Base-by-base conservation (phyloP, 1,140 invertebrate genomes). In the Tetramorium alpestre region DNA sequence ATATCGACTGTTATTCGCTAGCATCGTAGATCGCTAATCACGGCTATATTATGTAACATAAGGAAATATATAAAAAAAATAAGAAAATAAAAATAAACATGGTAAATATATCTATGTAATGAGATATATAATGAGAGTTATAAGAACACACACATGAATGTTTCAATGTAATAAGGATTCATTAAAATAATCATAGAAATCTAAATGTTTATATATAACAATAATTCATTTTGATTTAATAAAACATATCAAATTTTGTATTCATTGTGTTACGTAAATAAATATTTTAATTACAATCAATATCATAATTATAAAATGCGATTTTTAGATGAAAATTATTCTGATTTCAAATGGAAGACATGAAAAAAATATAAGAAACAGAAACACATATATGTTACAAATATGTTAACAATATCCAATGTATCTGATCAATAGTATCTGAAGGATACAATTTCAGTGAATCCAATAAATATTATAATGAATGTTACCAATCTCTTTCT, bases 391-490 rank as follows among this genome's bases (percentile, higher is more conserved):
- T 47, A 6, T n/a, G n/a, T 25, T 18, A 44, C 25, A 7, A 18
- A 72, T 28, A 10, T 38, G 13, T 0, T 13, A 18, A 22, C 16
- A 56, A 72, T 56, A 44, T 70, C 18, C 8, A n/a, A 4, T 16
- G 6, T 56, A 22, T 22, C 22, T 22, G 22, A 22, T 22, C 22
- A 13, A 78, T 56, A 3, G 0, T 49, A 78, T 25, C 41, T 54
- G 7, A 16, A 0, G 10, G 13, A n/a, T 44, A 47, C 3, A 44
- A 33, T 60, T 25, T 51, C n/a, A 47, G 6, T 44, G 3, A 73
- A 82, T 60, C 2, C 13, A 33, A 82, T 60, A 44, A 60, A 49
- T 47, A 58, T 69, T 67, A 80, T 73, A 73, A 60, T 49, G 49
- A 75, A 62, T 18, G 5, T 13, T 44, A 22, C 0, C 11, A 22